A percentile compares a stretch with the other conserved stretches of the same genome.
These are phyloP conservation scores for Cistogaster globosa DNA, from an alignment of 2,888 invertebrate species.

Conservation along the genomic window DNA sequence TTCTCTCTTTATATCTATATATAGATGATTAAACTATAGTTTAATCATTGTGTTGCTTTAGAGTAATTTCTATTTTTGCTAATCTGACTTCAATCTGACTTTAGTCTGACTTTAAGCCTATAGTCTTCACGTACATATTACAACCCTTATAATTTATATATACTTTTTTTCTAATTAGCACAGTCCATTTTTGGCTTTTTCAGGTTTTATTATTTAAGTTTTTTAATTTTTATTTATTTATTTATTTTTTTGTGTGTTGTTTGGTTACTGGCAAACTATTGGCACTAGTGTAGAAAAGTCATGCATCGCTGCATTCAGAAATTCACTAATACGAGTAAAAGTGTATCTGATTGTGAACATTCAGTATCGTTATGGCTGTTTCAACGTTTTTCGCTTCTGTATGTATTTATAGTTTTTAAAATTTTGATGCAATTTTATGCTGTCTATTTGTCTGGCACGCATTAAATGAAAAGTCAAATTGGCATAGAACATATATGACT, in stretches of 20 bases:
- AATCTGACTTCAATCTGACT: too few species aligned
- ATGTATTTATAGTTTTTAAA: not conserved
- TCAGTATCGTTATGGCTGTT: conserved; percentile 1
- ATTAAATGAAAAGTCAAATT: conserved; percentile 61
- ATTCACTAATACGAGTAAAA: not conserved
- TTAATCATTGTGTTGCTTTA: too few species aligned
- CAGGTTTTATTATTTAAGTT: too few species aligned
- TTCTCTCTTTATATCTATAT: too few species aligned
- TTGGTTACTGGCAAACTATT: not conserved
- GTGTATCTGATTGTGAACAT: not conserved
- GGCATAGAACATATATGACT: conserved; percentile 63
- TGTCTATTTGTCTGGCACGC: conserved; percentile 70
- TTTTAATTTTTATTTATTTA: too few species aligned
- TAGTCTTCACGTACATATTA: not conserved
- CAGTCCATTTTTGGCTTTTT: not conserved
- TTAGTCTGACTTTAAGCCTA: too few species aligned
- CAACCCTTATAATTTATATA: too few species aligned
- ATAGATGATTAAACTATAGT: too few species aligned
- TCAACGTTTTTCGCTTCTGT: conserved; percentile 1
- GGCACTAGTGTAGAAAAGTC: not conserved
- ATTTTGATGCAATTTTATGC: conserved; percentile 59
- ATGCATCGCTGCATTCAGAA: not conserved
- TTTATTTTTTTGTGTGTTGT: too few species aligned
- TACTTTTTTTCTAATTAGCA: not conserved
- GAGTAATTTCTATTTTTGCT: too few species aligned